Conservation (phyloP, 2,797 vertebrate genomes). For the Thamnophis elegans region DNA sequence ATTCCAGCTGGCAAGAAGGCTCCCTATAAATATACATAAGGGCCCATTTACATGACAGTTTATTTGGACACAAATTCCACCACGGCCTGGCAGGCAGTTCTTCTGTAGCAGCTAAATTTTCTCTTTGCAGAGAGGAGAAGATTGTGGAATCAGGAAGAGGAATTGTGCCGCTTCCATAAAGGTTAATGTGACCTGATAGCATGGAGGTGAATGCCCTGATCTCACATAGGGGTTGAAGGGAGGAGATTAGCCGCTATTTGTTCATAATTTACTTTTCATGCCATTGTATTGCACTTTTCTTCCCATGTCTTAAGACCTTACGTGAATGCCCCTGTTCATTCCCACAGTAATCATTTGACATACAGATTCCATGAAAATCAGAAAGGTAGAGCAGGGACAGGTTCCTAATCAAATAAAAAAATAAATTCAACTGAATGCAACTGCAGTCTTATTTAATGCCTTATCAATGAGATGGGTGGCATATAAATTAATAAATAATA, state of each 20-base stretch:
- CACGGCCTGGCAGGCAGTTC: constrained; percentile 51
- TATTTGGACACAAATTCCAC: constrained; percentile 55
- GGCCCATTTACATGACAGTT: constrained; percentile 55
- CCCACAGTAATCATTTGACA: neutral
- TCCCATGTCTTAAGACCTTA: neutral
- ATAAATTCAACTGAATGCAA: neutral
- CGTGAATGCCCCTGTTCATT: neutral
- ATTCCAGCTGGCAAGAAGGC: constrained; percentile 60
- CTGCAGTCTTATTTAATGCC: neutral
- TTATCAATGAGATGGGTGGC: neutral
- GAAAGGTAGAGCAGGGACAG: neutral
- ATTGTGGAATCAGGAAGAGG: neutral
- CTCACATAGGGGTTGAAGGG: neutral
- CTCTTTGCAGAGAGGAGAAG: neutral
- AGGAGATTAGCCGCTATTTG: neutral
- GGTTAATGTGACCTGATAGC: neutral
- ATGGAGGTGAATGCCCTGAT: neutral
- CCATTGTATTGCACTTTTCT: neutral
- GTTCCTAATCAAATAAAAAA: neutral
- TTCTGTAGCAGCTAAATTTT: neutral
- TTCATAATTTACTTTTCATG: neutral
- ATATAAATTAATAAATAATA: neutral
- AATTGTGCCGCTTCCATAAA: neutral
- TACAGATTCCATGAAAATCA: neutral
- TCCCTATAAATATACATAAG: constrained; percentile 59